These are phyloP conservation scores for Rhagophthalmus giganteus DNA, from an alignment of 2,888 invertebrate genomes.

Conservation along the genomic window DNA sequence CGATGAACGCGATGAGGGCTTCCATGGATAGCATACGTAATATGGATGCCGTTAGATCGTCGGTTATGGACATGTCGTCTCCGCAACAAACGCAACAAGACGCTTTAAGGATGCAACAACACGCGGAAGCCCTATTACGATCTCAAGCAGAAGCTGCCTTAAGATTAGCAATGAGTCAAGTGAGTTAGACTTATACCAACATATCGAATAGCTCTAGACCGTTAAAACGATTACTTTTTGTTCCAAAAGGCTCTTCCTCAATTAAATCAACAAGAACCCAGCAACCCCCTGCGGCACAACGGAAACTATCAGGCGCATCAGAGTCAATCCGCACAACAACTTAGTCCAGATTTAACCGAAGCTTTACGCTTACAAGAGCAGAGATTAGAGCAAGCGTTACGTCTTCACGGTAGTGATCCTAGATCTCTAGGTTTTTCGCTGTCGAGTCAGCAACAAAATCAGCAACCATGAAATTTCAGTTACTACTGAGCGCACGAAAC, in stretches of 20 bases:
- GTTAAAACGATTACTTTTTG: neutral
- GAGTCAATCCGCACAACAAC: conserved; percentile 55
- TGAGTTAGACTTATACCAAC: conserved; percentile 19
- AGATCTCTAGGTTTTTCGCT: conserved; percentile 78
- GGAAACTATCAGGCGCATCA: conserved; percentile 53
- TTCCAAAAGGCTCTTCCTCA: conserved; percentile 50
- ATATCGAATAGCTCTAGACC: neutral
- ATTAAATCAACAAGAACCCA: conserved; percentile 53
- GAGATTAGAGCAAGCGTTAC: conserved; percentile 78
- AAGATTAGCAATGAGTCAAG: conserved; percentile 77
- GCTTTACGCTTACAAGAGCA: conserved; percentile 73
- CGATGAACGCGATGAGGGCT: conserved; percentile 65
- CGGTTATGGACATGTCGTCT: conserved; percentile 57
- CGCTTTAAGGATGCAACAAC: conserved; percentile 59
- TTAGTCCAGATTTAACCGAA: conserved; percentile 72
- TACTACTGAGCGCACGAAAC: conserved; percentile 69
- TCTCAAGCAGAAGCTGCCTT: conserved; percentile 86
- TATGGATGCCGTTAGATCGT: conserved; percentile 58
- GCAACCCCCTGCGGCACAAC: conserved; percentile 53
- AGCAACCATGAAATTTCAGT: conserved; percentile 77
- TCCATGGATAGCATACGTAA: conserved; percentile 61
- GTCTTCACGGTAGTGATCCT: conserved; percentile 77
- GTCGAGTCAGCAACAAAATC: conserved; percentile 56
- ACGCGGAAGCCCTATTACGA: conserved; percentile 78
- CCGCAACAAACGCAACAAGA: conserved; percentile 52